Conservation (phyloP, 92 coral and sea anemone genomes). For the Heteractis magnifica region DNA sequence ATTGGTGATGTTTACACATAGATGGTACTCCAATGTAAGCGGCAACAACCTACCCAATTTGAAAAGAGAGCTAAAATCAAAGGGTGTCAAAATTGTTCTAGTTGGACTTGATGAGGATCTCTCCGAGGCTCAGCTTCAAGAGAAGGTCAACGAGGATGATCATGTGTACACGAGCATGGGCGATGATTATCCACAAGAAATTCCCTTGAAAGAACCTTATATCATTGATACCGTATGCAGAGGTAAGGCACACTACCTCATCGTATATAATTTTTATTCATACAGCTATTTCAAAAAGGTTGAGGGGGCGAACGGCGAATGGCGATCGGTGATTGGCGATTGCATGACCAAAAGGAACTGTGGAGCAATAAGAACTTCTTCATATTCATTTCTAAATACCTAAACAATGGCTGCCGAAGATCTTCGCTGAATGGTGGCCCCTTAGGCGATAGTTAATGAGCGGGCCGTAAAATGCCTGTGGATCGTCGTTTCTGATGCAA, state of each 20-base stretch:
- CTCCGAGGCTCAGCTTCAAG: not conserved
- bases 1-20: slow-evolving; percentile 36
- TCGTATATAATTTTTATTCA: too few species aligned
- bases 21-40: not conserved
- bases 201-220: slow-evolving; percentile 23
- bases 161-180: slow-evolving; percentile 8
- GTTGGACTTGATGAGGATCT: slow-evolving; percentile 34
- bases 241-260: slow-evolving; percentile 16
- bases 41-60: not conserved
- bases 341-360: too few species aligned
- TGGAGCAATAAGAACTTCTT: too few species aligned
- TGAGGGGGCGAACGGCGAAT: not conserved
- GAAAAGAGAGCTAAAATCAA: not conserved
- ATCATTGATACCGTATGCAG: slow-evolving; percentile 39
- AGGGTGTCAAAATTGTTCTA: slow-evolving; percentile 27
- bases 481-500: too few species aligned
- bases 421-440: too few species aligned
- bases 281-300: not conserved
- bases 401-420: too few species aligned
- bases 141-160: slow-evolving; percentile 23
- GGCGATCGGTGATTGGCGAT: too few species aligned
- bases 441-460: too few species aligned
- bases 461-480: too few species aligned
- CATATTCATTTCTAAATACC: too few species aligned
- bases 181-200: not conserved